These are phyloP conservation scores for Emydoidea blandingii DNA, from an alignment of 2,797 vertebrate genomes.

Conservation along the genomic window DNA sequence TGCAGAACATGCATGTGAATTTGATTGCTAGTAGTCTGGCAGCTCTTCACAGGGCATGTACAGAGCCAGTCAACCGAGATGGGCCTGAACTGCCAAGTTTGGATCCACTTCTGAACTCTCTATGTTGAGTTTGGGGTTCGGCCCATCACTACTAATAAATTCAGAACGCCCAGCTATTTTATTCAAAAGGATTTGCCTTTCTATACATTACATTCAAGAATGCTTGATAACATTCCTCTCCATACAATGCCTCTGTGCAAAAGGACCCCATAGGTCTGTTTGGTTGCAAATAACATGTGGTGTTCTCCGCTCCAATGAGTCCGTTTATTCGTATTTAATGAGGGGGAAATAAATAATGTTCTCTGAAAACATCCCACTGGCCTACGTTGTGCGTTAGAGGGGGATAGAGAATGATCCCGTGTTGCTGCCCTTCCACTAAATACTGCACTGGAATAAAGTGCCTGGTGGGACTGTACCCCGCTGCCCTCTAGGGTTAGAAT, in stretches of 20 bases:
- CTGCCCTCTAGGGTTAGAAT: background rate
- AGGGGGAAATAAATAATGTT: conserved; percentile 75
- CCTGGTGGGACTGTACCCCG: background rate
- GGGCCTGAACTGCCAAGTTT: background rate
- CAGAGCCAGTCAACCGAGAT: background rate
- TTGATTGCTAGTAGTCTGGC: background rate
- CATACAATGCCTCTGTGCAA: conserved; percentile 1
- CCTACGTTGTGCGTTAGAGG: background rate
- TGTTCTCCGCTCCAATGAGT: conserved; percentile 74
- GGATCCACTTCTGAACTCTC: background rate
- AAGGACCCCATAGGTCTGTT: conserved; percentile 15
- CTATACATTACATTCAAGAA: background rate
- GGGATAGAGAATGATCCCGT: background rate
- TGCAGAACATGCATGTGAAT: accelerated
- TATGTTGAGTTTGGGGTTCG: background rate
- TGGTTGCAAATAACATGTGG: conserved; percentile 47
- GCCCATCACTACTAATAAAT: background rate
- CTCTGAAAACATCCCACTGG: conserved; percentile 47
- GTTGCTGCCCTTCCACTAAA: conserved; percentile 5
- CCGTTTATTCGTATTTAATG: conserved; percentile 74
- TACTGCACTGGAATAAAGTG: background rate
- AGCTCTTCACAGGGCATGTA: accelerated
- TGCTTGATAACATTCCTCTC: conserved; percentile 9
- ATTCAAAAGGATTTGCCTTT: background rate
- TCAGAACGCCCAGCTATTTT: background rate